Base-by-base conservation (phyloP, 2,113 vertebrate species). In the Apteryx mantelli region DNA sequence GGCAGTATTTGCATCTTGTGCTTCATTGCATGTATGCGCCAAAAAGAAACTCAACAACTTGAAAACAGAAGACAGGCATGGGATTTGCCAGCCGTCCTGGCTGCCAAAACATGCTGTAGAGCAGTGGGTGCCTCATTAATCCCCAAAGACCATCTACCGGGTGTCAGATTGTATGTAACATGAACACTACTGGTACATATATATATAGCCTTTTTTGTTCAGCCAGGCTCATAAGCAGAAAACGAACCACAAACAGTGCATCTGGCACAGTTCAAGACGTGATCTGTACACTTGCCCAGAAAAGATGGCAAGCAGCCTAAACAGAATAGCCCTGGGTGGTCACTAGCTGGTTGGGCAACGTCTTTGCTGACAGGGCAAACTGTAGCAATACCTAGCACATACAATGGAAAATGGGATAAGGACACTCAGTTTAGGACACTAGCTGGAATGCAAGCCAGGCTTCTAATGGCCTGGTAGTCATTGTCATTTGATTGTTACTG, bases 261-360 rank as follows among this genome's bases (percentile, higher is more conserved):
- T 28, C 94, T 96, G 96, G 95, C 97, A 94, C 91, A 20, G 96
- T 21, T 52, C 38, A 46, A 85, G 94, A 55, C 95, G 68, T 5
- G 84, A 91, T 68, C 81, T 92, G 93, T 86, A 52, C 32, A 10
- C 81, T 77, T 93, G 94, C 92, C 95, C 96, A 86, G 95, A 85
- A 50, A 84, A 89, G 89, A 93, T 87, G 95, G 93, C 90, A 86
- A 7, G 63, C 88, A 89, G 94, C 95, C 95, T 69, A 13, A 92
- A 56, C 14, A 91, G 77, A 94, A 50, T 1, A 74, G 89, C 76
- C 82, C 83, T 56, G 91, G 95, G 82, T 91, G 95, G 95, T 68
- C 96, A 96, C 81, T 88, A 60, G 74, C 52, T 69, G 89, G 60
- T 85, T 81, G 91, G 52, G 86, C 88, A 76, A 56, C 26, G 2